Evolutionary conservation across 2,113 vertebrate genomes (phyloP).

Genomic region (Solenodon paradoxus): DNA sequence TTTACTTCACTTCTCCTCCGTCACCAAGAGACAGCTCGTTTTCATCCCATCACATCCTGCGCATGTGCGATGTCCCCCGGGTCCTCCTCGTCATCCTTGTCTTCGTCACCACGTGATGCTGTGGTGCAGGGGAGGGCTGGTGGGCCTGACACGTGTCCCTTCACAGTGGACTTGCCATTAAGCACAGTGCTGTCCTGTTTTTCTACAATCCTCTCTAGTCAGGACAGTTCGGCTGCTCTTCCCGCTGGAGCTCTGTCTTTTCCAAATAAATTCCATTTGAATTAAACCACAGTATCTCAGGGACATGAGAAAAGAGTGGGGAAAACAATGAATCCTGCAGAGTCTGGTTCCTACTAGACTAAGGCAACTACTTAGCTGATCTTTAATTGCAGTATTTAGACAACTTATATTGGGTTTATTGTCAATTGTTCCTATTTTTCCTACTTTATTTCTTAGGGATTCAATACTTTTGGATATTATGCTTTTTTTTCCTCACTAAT

Average conservation of each 20-base stretch:
- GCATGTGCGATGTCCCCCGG: too few relatives aligned
- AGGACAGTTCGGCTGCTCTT: not conserved
- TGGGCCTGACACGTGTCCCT: not conserved
- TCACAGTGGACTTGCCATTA: not conserved
- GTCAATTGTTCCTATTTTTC: not conserved
- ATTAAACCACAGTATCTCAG: not conserved
- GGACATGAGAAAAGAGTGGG: not conserved
- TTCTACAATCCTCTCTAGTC: not conserved
- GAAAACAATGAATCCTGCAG: not conserved
- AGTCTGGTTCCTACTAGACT: too few relatives aligned
- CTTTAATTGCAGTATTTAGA: not conserved
- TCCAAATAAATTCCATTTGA: not conserved
- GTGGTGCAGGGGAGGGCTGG: fast-evolving
- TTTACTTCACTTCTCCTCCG: not conserved
- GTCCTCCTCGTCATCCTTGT: not conserved
- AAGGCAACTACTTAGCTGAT: not conserved
- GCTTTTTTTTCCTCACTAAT: not conserved
- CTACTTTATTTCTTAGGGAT: not conserved
- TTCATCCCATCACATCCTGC: too few relatives aligned
- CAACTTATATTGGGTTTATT: not conserved
- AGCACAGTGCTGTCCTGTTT: not conserved
- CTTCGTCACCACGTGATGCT: not conserved
- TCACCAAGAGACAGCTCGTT: not conserved
- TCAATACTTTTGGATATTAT: not conserved
- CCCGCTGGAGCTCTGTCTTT: not conserved